Evolutionary conservation across 1,140 invertebrate species (phyloP).

Genomic region (Idris sp.): DNA sequence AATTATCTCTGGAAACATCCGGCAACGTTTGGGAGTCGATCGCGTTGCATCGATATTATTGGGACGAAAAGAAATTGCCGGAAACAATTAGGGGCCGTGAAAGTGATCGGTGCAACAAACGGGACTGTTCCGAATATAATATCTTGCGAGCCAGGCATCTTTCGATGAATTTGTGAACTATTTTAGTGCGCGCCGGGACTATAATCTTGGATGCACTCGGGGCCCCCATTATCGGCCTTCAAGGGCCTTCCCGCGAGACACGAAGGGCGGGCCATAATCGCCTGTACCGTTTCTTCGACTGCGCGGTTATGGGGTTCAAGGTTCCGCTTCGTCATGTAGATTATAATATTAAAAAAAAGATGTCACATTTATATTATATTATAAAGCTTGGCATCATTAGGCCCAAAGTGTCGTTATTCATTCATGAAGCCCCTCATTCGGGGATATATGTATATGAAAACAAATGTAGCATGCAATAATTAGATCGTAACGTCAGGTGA

Average conservation of each 20-base stretch:
- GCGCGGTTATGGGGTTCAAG: constrained; percentile 53
- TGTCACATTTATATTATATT: too few relatives aligned
- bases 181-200: constrained; percentile 22
- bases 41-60: constrained; percentile 24
- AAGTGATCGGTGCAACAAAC: constrained; percentile 49
- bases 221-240: constrained; percentile 73
- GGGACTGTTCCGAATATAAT: constrained; percentile 45
- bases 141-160: constrained; percentile 46
- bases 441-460: too few relatives aligned
- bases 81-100: constrained; percentile 46
- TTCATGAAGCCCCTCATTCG: too few relatives aligned
- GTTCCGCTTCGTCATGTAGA: constrained; percentile 58
- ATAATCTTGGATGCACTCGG: constrained; percentile 70
- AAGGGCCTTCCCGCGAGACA: constrained; percentile 73
- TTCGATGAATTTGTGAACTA: constrained; percentile 48
- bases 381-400: too few relatives aligned
- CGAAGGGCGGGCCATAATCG: constrained; percentile 68
- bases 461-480: too few relatives aligned
- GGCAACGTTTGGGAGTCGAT: constrained; percentile 35
- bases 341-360: too few relatives aligned
- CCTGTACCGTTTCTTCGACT: constrained; percentile 67
- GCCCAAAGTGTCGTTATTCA: too few relatives aligned
- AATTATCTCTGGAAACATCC: constrained; percentile 59
- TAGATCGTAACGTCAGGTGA: too few relatives aligned
- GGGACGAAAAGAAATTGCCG: constrained; percentile 47